Evolutionary conservation across 2,797 vertebrate species (phyloP).

Genomic region (Sebastes cheni): DNA sequence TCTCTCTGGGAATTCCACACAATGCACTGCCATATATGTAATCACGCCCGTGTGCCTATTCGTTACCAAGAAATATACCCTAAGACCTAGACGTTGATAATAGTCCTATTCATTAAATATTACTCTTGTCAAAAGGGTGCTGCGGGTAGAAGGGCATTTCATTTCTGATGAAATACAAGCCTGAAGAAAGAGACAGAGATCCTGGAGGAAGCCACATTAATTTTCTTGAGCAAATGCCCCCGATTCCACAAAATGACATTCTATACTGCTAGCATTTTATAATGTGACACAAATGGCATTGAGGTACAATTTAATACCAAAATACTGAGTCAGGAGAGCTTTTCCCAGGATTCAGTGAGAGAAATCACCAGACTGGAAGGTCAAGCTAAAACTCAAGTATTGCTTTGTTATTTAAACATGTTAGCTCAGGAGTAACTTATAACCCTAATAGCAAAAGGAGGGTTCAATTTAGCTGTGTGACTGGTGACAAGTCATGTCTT

Average conservation of each 20-base stretch:
- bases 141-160: constrained; percentile 46
- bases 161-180: constrained; percentile 90
- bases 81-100: constrained; percentile 92
- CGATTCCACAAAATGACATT: constrained; percentile 93
- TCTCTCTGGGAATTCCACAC: constrained; percentile 25
- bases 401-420: constrained; percentile 48
- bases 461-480: background rate
- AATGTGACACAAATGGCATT: constrained; percentile 94
- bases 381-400: constrained; percentile 47
- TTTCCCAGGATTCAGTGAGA: constrained; percentile 35
- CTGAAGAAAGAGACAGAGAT: constrained; percentile 91
- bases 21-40: constrained; percentile 41
- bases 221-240: constrained; percentile 92
- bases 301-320: constrained; percentile 92
- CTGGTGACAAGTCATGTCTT: background rate
- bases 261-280: constrained; percentile 93
- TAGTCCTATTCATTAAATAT: constrained; percentile 98
- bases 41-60: constrained; percentile 83
- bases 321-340: constrained; percentile 78
- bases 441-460: background rate
- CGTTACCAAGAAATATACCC: constrained; percentile 89
- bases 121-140: constrained; percentile 93
- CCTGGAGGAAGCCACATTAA: constrained; percentile 92
- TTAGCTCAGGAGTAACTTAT: constrained; percentile 25
- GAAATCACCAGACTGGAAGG: constrained; percentile 44